phyloP scores from a whole-genome alignment of 1,140 invertebrate genomes.

The Stegodyphus dumicola region DNA sequence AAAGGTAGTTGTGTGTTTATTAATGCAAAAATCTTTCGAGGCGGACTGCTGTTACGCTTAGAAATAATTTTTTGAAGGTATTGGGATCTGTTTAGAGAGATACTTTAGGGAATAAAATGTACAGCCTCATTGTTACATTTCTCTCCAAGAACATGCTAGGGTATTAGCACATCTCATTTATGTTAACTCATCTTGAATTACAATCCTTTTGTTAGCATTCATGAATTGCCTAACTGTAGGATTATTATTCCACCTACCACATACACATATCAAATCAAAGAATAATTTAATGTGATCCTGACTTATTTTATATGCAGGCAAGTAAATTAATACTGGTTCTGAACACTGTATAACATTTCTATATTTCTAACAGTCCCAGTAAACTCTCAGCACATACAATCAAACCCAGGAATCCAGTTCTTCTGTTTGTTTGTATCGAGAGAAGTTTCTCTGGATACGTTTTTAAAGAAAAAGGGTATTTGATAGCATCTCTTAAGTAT shows the following conservation, averaged over 20 bases:
- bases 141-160: too few relatives aligned
- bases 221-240: constrained; percentile 66
- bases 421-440: not conserved
- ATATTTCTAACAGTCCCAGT: not conserved
- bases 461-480: too few relatives aligned
- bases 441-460: not conserved
- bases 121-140: too few relatives aligned
- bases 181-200: not conserved
- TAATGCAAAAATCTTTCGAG: too few relatives aligned
- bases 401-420: constrained; percentile 55
- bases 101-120: too few relatives aligned
- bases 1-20: too few relatives aligned
- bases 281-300: constrained; percentile 69
- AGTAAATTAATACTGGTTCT: constrained; percentile 16
- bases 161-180: too few relatives aligned
- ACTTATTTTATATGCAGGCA: constrained; percentile 66
- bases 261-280: constrained; percentile 66
- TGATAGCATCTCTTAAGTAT: too few relatives aligned
- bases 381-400: constrained; percentile 29
- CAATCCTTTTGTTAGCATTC: constrained; percentile 55
- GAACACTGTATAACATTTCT: not conserved
- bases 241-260: constrained; percentile 68
- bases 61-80: too few relatives aligned
- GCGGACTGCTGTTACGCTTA: too few relatives aligned
- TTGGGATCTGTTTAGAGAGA: too few relatives aligned